Percentiles rank a stretch among this genome's conserved stretches.
These are phyloP conservation scores for Mythimna impura DNA, from an alignment of 2,888 invertebrate species.

Conservation along the genomic window DNA sequence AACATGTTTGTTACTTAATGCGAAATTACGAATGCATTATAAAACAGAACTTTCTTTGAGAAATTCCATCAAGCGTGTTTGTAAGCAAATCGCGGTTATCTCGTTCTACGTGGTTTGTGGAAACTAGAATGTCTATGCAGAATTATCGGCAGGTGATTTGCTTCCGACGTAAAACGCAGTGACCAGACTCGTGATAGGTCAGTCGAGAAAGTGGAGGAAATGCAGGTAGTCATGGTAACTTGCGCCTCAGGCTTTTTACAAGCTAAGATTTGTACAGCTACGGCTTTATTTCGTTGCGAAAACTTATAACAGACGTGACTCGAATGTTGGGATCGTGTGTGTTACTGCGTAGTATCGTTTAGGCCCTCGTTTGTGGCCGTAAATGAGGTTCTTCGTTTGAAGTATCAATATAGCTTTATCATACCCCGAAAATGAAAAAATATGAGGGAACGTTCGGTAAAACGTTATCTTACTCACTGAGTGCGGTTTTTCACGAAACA, in stretches of 20 bases:
- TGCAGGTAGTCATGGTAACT: conserved; percentile 54
- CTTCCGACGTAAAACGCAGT: conserved; percentile 64
- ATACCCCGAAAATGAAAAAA: conserved; percentile 15
- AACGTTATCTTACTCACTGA: conserved; percentile 17
- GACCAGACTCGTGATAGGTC: conserved; percentile 82
- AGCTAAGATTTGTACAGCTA: conserved; percentile 31
- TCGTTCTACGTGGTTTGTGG: conserved; percentile 18
- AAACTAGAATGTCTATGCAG: conserved; percentile 60
- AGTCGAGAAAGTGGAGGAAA: conserved; percentile 79
- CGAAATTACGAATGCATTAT: conserved; percentile 24
- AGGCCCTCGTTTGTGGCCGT: conserved; percentile 19
- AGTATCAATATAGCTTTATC: conserved; percentile 36
- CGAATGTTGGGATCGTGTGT: conserved; percentile 31
- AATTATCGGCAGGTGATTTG: conserved; percentile 64
- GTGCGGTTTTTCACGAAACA: conserved; percentile 14
- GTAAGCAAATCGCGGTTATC: conserved; percentile 14
- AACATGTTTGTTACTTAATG: conserved; percentile 22
- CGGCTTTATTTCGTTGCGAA: conserved; percentile 34
- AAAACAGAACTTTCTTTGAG: conserved; percentile 23
- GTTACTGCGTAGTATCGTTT: conserved; percentile 21
- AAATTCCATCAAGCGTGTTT: conserved; percentile 4
- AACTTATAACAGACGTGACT: conserved; percentile 47
- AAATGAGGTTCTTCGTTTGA: conserved; percentile 44
- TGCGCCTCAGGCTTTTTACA: conserved; percentile 54
- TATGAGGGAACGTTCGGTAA: neutral